phyloP scores from a whole-genome alignment of 64 coral and sea anemone species.

The Montipora efflorescens region DNA sequence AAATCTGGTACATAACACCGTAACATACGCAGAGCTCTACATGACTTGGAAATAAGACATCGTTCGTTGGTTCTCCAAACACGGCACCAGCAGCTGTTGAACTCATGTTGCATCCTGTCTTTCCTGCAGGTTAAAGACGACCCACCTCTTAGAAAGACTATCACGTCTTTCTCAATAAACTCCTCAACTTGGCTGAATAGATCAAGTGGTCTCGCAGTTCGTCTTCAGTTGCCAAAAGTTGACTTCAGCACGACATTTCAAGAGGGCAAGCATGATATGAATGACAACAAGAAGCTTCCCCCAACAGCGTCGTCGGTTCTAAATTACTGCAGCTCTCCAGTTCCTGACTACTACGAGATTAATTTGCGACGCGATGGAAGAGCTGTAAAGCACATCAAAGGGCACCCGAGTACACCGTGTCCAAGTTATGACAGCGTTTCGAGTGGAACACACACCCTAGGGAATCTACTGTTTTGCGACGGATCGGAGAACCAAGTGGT shows the following conservation, averaged over 20 bases:
- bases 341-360: conserved; percentile 73
- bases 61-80: neutral
- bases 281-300: conserved; percentile 63
- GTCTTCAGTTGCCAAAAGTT: conserved; percentile 14
- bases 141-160: neutral
- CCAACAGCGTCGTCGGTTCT: neutral
- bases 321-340: conserved; percentile 61
- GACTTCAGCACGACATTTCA: conserved; percentile 78
- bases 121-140: conserved; percentile 12
- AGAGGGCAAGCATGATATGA: conserved; percentile 53
- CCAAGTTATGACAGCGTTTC: conserved; percentile 28
- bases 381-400: conserved; percentile 46
- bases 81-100: neutral
- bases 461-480: conserved; percentile 49
- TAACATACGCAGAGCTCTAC: neutral
- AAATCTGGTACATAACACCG: no score
- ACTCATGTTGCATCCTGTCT: neutral
- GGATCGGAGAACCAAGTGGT: conserved; percentile 68
- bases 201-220: conserved; percentile 66
- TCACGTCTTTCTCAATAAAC: conserved; percentile 30
- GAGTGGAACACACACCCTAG: no score
- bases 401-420: conserved; percentile 25
- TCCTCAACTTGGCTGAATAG: conserved; percentile 75
- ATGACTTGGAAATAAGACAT: neutral
- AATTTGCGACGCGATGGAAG: conserved; percentile 26